Conservation (phyloP, 2,113 vertebrate species). For the Heterotis niloticus region DNA sequence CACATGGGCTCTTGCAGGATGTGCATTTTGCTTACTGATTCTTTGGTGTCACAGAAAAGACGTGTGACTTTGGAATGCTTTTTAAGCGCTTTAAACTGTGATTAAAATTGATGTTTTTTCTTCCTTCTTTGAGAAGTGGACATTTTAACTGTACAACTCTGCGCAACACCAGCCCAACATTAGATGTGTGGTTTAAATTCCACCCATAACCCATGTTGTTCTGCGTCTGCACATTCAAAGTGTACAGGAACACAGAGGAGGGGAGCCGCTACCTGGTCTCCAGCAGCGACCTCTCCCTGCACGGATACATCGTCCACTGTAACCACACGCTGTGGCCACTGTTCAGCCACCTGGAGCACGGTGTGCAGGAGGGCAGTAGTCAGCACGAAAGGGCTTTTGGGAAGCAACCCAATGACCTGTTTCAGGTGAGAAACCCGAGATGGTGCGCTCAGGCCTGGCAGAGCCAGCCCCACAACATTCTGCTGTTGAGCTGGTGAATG, state of each 20-base stretch:
- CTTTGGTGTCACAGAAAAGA: too few species aligned
- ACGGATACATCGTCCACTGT: constrained; percentile 61
- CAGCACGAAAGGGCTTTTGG: constrained; percentile 57
- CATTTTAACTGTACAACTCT: too few species aligned
- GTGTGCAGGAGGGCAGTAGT: constrained; percentile 65
- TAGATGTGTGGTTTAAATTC: neutral
- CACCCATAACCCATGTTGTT: neutral
- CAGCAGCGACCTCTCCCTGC: constrained; percentile 64
- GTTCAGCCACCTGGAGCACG: constrained; percentile 69
- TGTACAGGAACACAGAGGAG: constrained; percentile 70
- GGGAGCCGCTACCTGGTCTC: constrained; percentile 64
- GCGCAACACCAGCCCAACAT: too few species aligned
- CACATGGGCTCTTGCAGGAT: too few species aligned
- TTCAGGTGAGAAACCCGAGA: constrained; percentile 57
- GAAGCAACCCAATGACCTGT: constrained; percentile 47
- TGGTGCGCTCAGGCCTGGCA: too few species aligned
- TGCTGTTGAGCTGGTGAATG: too few species aligned
- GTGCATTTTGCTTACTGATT: too few species aligned
- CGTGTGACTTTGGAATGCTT: neutral
- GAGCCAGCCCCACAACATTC: too few species aligned
- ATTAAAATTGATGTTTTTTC: neutral
- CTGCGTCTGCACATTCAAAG: constrained; percentile 39
- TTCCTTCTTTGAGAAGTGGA: neutral
- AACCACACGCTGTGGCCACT: constrained; percentile 67
- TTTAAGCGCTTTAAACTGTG: neutral